Conservation (phyloP, 2,113 vertebrate species). For the Periophthalmodon schlosseri region DNA sequence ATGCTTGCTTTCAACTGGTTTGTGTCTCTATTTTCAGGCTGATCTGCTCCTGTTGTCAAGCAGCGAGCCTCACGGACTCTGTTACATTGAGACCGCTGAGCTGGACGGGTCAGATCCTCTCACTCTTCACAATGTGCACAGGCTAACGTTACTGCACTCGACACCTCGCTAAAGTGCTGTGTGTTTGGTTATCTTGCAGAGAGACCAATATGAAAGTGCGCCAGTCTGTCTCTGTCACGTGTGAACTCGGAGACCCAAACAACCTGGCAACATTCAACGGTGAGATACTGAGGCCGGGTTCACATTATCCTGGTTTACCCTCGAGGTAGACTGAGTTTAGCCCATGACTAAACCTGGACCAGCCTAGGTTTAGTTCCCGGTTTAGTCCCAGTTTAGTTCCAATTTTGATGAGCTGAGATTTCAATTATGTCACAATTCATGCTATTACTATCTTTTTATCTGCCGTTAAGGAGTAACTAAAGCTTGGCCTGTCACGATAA, state of each 20-base stretch:
- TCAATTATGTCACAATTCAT: too few species aligned
- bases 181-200: constrained; percentile 69
- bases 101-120: constrained; percentile 82
- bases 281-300: constrained; percentile 57
- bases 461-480: too few species aligned
- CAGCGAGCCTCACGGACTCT: constrained; percentile 93
- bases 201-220: constrained; percentile 97
- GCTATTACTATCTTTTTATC: too few species aligned
- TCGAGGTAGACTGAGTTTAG: not conserved
- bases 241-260: constrained; percentile 82
- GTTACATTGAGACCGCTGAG: constrained; percentile 96
- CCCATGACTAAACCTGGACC: not conserved
- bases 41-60: constrained; percentile 94
- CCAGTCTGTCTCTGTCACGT: constrained; percentile 88
- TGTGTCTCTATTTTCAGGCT: constrained; percentile 78
- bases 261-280: constrained; percentile 87
- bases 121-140: constrained; percentile 13
- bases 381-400: too few species aligned
- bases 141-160: not conserved
- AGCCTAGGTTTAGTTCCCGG: too few species aligned
- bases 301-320: not conserved
- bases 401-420: too few species aligned
- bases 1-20: constrained; percentile 29
- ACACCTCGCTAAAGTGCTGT: constrained; percentile 23
- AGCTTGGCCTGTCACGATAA: too few species aligned